Evolutionary conservation across 2,797 vertebrate species (phyloP), one percentile per base, ranked within the genome.

Genomic region (Arremon brunneinucha): DNA sequence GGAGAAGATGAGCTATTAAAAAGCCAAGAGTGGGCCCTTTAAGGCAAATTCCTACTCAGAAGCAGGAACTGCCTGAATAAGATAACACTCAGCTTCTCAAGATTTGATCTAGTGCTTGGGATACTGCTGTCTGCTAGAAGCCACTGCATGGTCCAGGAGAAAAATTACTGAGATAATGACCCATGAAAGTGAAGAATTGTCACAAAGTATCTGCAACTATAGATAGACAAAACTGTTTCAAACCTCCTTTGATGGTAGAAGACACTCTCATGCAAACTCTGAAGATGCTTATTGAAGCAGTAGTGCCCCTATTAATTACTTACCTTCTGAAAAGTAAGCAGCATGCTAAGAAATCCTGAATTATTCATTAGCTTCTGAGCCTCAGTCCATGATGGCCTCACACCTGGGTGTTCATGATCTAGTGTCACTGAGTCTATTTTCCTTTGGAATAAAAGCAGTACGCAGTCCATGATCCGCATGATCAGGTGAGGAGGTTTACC

Each of bases 401-500:
- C 94, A 92, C 98, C 98, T 8, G 96, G 93, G 20, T 91, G 96
- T 32, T 98, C 98, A 0, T 97, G 97, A 96, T 99, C 98, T 34
- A 95, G 27, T 30, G 97, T 97, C 71, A 99, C 98, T 1, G 94
- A 2, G 72, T 98, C 98, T 63, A 99, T 95, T 97, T 97, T 98
- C 83, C 98, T 98, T 96, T 98, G 98, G 95, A 99, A 98, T 35
- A 99, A 97, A 94, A 99, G 98, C 85, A 99, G 95, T 30, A 98
- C 98, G 1, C 98, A 98, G 86, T 99, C 98, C 98, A 99, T 99
- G 96, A 99, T 99, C 93, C 98, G 96, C 98, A 99, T 99, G 97
- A 99, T 99, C 94, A 99, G 97, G 72, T 98, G 98, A 71, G 98
- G 98, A 60, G 98, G 98, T 90, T 98, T 98, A 74, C 98, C 98